phyloP scores from a whole-genome alignment of 1,140 invertebrate genomes.

The Drosophila yakuba region DNA sequence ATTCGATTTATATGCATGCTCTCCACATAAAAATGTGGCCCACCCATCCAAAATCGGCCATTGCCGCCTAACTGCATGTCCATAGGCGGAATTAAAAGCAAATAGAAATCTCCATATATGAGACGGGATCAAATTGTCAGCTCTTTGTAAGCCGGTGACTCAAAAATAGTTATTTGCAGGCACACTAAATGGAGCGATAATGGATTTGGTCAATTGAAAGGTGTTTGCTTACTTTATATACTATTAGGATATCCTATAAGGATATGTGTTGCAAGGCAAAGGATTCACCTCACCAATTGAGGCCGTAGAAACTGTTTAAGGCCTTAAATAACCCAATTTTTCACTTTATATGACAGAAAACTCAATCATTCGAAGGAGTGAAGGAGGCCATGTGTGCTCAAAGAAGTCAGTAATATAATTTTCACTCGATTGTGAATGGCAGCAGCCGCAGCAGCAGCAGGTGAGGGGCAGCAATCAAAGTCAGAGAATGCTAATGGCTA shows the following conservation, averaged over 20 bases:
- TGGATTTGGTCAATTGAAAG: background rate
- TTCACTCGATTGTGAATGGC: too few species aligned
- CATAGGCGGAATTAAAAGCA: constrained; percentile 36
- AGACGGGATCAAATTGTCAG: constrained; percentile 21
- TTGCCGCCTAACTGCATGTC: constrained; percentile 33
- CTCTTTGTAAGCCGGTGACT: constrained; percentile 2
- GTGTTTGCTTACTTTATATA: too few species aligned
- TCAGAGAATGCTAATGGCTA: constrained; percentile 50
- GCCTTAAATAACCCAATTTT: background rate
- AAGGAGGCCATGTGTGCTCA: background rate
- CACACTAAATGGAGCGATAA: background rate
- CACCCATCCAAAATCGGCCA: constrained; percentile 10
- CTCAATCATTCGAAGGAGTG: too few species aligned
- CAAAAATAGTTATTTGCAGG: constrained; percentile 5
- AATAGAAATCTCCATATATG: constrained; percentile 33
- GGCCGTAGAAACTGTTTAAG: too few species aligned
- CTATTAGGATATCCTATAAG: too few species aligned
- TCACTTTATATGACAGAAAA: background rate
- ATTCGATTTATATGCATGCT: constrained; percentile 75
- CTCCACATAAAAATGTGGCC: constrained; percentile 38
- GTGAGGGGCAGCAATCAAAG: constrained; percentile 26
- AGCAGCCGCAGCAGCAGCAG: too few species aligned
- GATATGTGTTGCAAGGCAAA: too few species aligned
- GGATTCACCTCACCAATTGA: too few species aligned
- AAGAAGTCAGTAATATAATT: background rate